Evolutionary conservation across 2,113 vertebrate species (phyloP).

Genomic region (Anguilla rostrata): DNA sequence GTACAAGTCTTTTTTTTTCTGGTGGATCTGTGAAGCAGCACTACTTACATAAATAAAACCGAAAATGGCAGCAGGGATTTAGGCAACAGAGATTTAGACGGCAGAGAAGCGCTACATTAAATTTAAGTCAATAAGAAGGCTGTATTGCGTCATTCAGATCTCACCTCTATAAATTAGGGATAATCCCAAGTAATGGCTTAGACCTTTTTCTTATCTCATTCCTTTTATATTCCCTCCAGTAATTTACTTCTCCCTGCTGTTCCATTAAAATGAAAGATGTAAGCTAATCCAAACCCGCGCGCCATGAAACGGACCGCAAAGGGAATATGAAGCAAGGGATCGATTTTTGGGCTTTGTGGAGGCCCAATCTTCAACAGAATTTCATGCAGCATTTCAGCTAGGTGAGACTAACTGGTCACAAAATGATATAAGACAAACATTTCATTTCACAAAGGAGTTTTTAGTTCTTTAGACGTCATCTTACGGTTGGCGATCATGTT

Average conservation of each 20-base stretch:
- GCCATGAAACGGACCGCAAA: slow-evolving; percentile 31
- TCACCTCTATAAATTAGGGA: neutral
- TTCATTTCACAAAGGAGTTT: neutral
- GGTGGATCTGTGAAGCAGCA: neutral
- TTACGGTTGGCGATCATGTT: no score
- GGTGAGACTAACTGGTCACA: neutral
- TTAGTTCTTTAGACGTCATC: no score
- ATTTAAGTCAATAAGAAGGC: neutral
- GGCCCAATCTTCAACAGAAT: neutral
- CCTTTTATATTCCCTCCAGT: slow-evolving; percentile 44
- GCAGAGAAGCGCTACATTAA: neutral
- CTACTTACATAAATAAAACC: neutral
- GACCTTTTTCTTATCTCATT: slow-evolving; percentile 39
- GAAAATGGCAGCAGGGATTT: neutral
- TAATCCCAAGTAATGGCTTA: neutral
- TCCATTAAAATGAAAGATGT: neutral
- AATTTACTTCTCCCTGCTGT: slow-evolving; percentile 1
- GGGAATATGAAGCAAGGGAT: neutral
- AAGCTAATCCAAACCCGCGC: neutral
- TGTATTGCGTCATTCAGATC: slow-evolving; percentile 1
- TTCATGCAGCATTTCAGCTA: neutral
- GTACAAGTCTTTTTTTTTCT: neutral
- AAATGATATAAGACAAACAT: neutral
- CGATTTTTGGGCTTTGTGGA: neutral
- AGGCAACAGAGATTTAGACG: no score